These are phyloP conservation scores for Nesoenas mayeri DNA, from an alignment of 2,113 vertebrate genomes.

Conservation along the genomic window DNA sequence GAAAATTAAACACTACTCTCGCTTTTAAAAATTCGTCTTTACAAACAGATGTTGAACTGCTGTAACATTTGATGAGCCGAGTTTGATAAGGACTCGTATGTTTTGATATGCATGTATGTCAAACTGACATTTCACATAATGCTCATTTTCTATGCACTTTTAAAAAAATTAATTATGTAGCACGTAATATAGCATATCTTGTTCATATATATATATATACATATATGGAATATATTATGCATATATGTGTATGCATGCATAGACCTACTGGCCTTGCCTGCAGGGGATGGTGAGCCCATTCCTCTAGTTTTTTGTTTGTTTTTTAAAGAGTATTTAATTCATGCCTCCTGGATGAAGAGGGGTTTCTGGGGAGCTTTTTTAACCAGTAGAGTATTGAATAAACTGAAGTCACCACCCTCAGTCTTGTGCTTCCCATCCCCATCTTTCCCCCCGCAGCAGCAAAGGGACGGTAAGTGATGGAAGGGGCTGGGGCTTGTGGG, in stretches of 20 bases:
- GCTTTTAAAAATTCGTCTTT: neutral
- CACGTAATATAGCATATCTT: neutral
- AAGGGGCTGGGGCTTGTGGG: neutral
- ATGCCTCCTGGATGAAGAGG: neutral
- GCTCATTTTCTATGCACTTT: neutral
- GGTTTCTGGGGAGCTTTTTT: neutral
- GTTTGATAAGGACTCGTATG: neutral
- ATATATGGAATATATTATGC: neutral
- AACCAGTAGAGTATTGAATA: neutral
- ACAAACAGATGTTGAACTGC: neutral
- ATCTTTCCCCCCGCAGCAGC: neutral
- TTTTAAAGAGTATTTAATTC: neutral
- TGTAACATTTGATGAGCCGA: neutral
- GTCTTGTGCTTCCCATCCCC: neutral
- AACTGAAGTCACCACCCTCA: neutral
- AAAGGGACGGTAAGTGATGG: neutral
- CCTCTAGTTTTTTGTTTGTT: neutral
- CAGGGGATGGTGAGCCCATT: neutral
- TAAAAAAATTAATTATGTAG: neutral
- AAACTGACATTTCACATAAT: neutral
- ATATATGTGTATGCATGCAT: fast-evolving
- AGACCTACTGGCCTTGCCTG: neutral
- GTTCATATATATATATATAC: fast-evolving
- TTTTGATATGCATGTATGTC: neutral
- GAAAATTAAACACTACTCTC: neutral